Conservation (phyloP, 2,113 vertebrate species). For the Solenodon paradoxus region DNA sequence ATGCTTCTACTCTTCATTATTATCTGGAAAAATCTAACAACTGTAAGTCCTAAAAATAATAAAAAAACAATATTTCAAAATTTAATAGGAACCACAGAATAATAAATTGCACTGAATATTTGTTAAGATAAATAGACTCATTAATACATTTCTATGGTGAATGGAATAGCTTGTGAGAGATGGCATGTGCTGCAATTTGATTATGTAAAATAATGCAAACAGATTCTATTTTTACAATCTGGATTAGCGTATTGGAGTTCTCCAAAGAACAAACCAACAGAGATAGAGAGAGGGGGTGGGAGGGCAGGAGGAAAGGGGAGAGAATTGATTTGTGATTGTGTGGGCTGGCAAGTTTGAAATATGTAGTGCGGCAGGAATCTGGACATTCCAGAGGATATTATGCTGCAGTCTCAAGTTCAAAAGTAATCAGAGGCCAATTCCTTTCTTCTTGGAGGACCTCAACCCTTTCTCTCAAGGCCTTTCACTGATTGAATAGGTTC, state of each 20-base stretch:
- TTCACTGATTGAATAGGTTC: not conserved
- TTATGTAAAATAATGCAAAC: not conserved
- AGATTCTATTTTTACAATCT: conserved; percentile 15
- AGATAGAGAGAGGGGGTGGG: no score
- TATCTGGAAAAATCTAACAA: conserved; percentile 29
- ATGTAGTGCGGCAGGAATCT: not conserved
- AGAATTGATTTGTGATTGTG: conserved; percentile 11
- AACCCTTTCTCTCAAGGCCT: not conserved
- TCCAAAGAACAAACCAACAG: not conserved
- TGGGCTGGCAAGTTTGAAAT: not conserved
- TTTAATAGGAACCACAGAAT: not conserved
- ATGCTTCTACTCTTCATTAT: conserved; percentile 35
- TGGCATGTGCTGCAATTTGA: not conserved
- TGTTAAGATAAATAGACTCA: conserved; percentile 42
- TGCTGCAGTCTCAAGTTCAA: not conserved
- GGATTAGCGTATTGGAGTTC: not conserved
- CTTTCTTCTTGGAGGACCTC: not conserved
- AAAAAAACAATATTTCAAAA: conserved; percentile 46
- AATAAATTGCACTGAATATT: conserved; percentile 37
- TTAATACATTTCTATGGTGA: conserved; percentile 35
- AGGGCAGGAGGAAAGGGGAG: no score
- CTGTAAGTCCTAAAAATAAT: conserved; percentile 37
- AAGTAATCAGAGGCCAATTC: not conserved
- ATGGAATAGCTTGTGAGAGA: not conserved
- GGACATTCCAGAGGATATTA: not conserved